Evolutionary conservation across 2,888 invertebrate genomes (phyloP), one percentile per base, ranked within the genome.

Genomic region (Syrista parreyssii): DNA sequence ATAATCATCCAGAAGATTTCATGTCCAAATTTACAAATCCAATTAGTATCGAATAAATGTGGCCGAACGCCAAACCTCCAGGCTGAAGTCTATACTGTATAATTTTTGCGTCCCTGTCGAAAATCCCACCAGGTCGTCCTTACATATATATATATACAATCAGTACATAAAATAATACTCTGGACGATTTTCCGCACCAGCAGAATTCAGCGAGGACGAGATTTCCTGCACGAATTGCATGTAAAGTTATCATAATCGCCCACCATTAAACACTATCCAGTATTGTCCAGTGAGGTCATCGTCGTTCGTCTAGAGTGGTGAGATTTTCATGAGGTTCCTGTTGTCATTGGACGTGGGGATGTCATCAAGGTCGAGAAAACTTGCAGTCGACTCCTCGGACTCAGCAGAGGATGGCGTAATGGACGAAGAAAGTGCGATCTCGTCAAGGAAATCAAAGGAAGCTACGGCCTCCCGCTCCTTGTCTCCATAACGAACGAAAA

Each of bases 381-480:
- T 87, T 73, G 78, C 75, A 76, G 83, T 78, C 74, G 84, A 84
- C 34, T 84, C 84, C 36, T 40, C 40, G 40, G 80, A 78, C 69
- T 79, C 79, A 73, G 77, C 80, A n/a, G 84, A 82, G 33, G 84
- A 82, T 23, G 85, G 72, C 40, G 84, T 78, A 30, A 80, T 75
- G 32, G 78, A 68, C 31, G 80, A 87, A 86, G 93, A 92, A 86
- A 82, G 68, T 73, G 83, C 79, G 80, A 95, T 92, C 87, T 95
- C 95, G 91, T 96, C 95, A 86, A 96, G 93, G 93, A 96, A 96
- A 92, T 96, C 96, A 92, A 96, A 96, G 86, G 94, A 94, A 82
- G 96, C 95, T 85, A 96, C 95, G 81, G 96, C 96, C 89, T 95
- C 96, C 81, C 93, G 93, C 89, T 96, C 96, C 88, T 95, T 94